Evolutionary conservation across 2,113 vertebrate genomes (phyloP), one percentile per base, ranked within the genome.

Genomic region (Kryptolebias marmoratus): DNA sequence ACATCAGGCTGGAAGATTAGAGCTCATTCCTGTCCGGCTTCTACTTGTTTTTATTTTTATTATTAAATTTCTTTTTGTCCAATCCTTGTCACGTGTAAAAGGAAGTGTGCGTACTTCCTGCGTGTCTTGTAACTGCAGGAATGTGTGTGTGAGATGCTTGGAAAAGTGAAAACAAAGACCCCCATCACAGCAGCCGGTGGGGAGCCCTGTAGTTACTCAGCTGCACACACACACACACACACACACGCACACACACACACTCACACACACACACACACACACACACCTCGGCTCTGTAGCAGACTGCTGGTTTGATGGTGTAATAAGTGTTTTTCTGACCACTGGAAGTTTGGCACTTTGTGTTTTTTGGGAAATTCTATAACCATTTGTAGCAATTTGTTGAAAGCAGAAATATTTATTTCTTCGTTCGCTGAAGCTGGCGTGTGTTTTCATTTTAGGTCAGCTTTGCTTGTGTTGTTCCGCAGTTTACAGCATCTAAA

Each of bases 161-260:
- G 62, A 47, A 53, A 44, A 64, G 47, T 70, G 71, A 85, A 89
- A 88, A 87, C 85, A 88, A 86, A 84, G 79, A 74, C 57, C 53
- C 55, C 74, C 60, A 63, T 74, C 86, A 58, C 70, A 75, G 80
- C 78, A 80, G 60, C 32, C 65, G 58, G 68, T 39, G 59, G 67
- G 75, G 68, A 86, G 68, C 64, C 81, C 68, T 66, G 73, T 71
- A 77, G 75, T 87, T 62, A 79, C 65, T 76, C 82, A 83, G 78
- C 73, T 83, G 73, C 63, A 78, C 15, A 77, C 76, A 62, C 72
- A 52, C 16, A 52, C 49, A 52, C 49, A 22, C 49, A 52, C 49
- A 22, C 15, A 52, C 13, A 72, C 22, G 22, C 22, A 22, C 22
- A 22, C 22, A 22, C 22, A 22, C 22, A n/a, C n/a, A n/a, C n/a